Evolutionary conservation across 2,797 vertebrate genomes (phyloP), one percentile per base, ranked within the genome.

Genomic region (Xyrichtys novacula): DNA sequence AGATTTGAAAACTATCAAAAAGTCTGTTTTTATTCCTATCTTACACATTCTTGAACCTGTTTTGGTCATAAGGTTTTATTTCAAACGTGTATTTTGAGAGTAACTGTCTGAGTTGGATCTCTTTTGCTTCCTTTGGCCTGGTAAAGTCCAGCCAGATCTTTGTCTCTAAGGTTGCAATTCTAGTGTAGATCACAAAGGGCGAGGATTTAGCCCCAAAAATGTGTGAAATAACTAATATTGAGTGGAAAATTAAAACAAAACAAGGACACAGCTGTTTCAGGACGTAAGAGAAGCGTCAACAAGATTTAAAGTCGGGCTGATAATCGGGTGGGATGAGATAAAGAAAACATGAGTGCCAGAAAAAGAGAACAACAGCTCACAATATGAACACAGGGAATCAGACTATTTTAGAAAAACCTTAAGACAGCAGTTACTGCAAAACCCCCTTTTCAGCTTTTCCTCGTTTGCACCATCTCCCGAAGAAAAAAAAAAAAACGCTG

Each of bases 381-480:
- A 75, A 50, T 32, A 66, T 28, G 32, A 71, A 65, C n/a, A 4
- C 55, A 66, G 57, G 60, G 64, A 43, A 70, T 65, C 44, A 40
- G 55, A 58, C 39, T 32, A 9, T 50, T 73, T 44, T 26, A 15
- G 44, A 59, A 53, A 71, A 75, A 52, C 22, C 42, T 65, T 68
- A 59, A 26, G 62, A 28, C 56, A n/a, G 6, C 0, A 20, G 58
- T 65, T 34, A 63, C 23, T 60, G 47, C 12, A 77, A 76, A 54
- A 53, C 9, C 0, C 4, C 15, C 0, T 7, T n/a, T 63, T 64
- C 43, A 61, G 44, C 47, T 62, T 55, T 75, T 53, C 28, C 19
- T 55, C 65, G 68, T 75, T 78, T 48, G 31, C 39, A 60, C 34
- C 34, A 71, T 75, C 68, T 78, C 29, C 12, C 23, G 16, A 49